These are phyloP conservation scores for Coptotermes formosanus DNA, from an alignment of 1,140 invertebrate genomes.

Conservation along the genomic window DNA sequence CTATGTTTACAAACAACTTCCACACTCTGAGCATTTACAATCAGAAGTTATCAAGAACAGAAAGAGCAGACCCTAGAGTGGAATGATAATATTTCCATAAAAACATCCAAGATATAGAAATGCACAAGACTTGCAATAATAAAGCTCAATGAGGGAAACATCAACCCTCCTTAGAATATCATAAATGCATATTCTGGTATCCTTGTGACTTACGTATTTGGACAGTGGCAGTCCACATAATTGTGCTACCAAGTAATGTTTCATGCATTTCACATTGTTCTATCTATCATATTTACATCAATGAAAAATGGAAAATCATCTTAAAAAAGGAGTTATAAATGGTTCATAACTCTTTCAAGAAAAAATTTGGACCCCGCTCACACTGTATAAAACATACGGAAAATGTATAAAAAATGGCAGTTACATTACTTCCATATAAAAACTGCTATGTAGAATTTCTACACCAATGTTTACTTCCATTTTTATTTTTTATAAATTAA, in stretches of 20 bases:
- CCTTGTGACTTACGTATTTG: neutral
- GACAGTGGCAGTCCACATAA: neutral
- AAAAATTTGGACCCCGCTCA: neutral
- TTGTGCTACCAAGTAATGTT: neutral
- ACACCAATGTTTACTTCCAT: neutral
- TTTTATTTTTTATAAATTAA: neutral
- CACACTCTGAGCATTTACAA: neutral
- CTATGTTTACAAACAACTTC: neutral
- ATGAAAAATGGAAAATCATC: neutral
- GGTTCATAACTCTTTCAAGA: neutral
- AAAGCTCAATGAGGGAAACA: neutral
- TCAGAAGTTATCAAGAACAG: neutral
- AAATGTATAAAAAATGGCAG: constrained; percentile 16
- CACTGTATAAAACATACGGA: constrained; percentile 5
- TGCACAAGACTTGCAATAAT: neutral
- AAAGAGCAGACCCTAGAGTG: neutral
- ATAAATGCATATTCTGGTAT: constrained; percentile 9
- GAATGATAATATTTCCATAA: neutral
- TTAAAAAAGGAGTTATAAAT: neutral
- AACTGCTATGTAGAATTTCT: constrained; percentile 3
- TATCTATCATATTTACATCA: constrained; percentile 17
- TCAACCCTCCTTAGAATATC: neutral
- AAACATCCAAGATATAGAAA: constrained; percentile 14
- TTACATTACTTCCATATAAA: constrained; percentile 14
- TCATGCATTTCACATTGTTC: neutral